Conservation (phyloP, 2,888 invertebrate species). For the Caenorhabditis sp. region DNA sequence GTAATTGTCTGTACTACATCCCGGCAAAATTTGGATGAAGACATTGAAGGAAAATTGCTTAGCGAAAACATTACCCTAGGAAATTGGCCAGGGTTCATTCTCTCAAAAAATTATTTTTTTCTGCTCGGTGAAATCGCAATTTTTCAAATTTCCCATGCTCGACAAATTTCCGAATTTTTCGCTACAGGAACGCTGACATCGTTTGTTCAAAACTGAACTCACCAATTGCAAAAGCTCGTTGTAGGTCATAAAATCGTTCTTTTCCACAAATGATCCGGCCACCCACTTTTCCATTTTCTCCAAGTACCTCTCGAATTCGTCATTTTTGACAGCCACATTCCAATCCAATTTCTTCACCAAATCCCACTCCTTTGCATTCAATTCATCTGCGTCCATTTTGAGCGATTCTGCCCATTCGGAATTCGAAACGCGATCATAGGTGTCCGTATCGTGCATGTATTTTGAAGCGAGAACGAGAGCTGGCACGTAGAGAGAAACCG, state of each 20-base stretch:
- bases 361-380: constrained; percentile 89
- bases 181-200: no score
- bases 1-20: no score
- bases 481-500: constrained; percentile 93
- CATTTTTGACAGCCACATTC: constrained; percentile 74
- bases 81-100: no score
- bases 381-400: constrained; percentile 88
- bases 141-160: no score
- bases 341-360: constrained; percentile 85
- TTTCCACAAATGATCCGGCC: constrained; percentile 69
- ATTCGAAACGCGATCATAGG: constrained; percentile 88
- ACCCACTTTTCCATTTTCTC: constrained; percentile 75
- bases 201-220: constrained; percentile 4
- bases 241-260: constrained; percentile 76
- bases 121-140: no score
- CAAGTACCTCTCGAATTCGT: constrained; percentile 74
- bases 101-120: no score
- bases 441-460: constrained; percentile 94
- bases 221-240: constrained; percentile 72
- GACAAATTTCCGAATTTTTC: no score
- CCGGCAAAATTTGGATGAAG: no score
- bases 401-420: constrained; percentile 95
- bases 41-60: no score
- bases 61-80: no score
- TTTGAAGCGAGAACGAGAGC: constrained; percentile 98